phyloP scores from a whole-genome alignment of 2,113 vertebrate genomes.

The Promerops cafer region DNA sequence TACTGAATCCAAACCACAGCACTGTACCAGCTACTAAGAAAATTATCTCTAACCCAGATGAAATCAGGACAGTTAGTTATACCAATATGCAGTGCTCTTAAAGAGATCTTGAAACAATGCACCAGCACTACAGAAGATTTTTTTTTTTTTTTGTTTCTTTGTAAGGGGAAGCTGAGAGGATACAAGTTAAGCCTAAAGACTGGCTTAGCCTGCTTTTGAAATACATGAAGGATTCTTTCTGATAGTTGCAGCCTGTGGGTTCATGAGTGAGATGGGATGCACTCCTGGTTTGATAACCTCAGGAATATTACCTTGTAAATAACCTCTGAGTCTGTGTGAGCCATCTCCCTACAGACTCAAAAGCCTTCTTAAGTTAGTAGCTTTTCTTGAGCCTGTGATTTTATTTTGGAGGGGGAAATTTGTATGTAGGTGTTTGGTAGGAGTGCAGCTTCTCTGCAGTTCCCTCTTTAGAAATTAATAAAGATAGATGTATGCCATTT shows the following conservation, averaged over 20 bases:
- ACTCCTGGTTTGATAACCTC: neutral
- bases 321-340: neutral
- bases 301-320: neutral
- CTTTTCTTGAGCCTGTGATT: neutral
- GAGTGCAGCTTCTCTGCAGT: neutral
- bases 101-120: neutral
- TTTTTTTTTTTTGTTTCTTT: neutral
- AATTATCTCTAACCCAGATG: neutral
- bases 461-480: neutral
- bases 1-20: neutral
- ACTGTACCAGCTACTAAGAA: neutral
- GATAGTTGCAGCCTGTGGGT: neutral
- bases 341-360: neutral
- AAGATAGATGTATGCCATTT: accelerated
- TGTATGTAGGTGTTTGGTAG: neutral
- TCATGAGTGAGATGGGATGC: neutral
- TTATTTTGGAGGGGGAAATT: neutral
- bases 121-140: neutral
- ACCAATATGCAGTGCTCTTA: neutral
- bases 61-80: neutral
- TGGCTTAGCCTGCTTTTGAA: neutral
- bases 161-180: neutral
- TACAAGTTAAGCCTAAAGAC: neutral
- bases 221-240: neutral
- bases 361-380: neutral